Conservation (phyloP, 1,140 invertebrate species). For the Vanessa tameamea region DNA sequence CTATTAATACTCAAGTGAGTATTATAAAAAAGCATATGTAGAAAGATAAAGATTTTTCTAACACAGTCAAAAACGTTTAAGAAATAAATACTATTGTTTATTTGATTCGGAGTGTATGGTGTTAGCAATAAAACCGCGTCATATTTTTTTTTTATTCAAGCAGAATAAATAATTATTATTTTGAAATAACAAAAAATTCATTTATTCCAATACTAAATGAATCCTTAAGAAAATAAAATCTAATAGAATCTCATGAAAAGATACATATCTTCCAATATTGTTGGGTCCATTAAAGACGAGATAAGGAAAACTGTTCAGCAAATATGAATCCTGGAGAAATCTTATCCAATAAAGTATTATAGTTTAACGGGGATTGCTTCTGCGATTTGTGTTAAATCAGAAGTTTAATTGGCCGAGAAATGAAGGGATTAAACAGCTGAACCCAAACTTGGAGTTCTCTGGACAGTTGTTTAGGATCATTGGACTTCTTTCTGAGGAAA, state of each 20-base stretch:
- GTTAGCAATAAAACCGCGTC: too few relatives aligned
- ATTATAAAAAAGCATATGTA: slow-evolving; percentile 5
- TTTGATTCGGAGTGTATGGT: too few relatives aligned
- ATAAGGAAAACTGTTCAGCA: slow-evolving; percentile 20
- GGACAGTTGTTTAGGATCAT: slow-evolving; percentile 45
- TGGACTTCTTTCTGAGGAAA: slow-evolving; percentile 45
- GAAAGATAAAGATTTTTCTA: too few relatives aligned
- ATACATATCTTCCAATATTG: not conserved
- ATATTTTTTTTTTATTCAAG: too few relatives aligned
- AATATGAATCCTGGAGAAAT: slow-evolving; percentile 28
- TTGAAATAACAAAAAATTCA: too few relatives aligned
- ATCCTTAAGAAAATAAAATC: not conserved
- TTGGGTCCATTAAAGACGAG: slow-evolving; percentile 15
- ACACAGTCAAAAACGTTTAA: too few relatives aligned
- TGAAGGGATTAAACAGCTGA: slow-evolving; percentile 71
- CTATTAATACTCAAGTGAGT: slow-evolving; percentile 67
- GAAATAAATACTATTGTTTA: too few relatives aligned
- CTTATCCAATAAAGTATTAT: slow-evolving; percentile 43
- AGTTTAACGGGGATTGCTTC: slow-evolving; percentile 42
- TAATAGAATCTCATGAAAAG: not conserved
- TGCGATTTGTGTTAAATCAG: slow-evolving; percentile 77
- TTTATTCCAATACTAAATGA: too few relatives aligned
- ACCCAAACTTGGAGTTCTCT: slow-evolving; percentile 44
- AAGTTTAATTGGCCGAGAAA: slow-evolving; percentile 76
- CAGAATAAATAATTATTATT: too few relatives aligned